These are phyloP conservation scores for Cephus pulcher DNA, from an alignment of 2,888 invertebrate species.

Conservation along the genomic window DNA sequence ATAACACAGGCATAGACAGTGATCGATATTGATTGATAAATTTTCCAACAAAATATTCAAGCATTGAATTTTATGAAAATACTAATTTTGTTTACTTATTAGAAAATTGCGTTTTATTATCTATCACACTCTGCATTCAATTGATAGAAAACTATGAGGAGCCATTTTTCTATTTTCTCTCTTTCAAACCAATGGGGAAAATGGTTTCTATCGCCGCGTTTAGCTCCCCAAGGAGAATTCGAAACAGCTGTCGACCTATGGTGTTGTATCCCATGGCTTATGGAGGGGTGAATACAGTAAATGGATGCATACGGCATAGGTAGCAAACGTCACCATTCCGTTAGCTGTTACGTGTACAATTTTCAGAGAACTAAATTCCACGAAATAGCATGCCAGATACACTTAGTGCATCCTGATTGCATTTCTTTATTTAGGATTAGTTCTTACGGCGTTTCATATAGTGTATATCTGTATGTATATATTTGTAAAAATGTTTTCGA, in stretches of 20 bases:
- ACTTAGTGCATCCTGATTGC: slow-evolving; percentile 25
- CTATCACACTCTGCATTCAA: background rate
- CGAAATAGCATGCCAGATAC: slow-evolving; percentile 20
- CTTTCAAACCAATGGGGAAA: background rate
- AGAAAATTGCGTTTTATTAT: background rate
- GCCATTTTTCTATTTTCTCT: background rate
- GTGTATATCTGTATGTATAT: background rate
- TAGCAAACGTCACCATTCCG: background rate
- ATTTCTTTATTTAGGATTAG: slow-evolving; percentile 3
- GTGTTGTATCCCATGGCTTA: slow-evolving; percentile 12
- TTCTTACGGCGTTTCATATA: background rate
- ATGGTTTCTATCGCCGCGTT: slow-evolving; percentile 14
- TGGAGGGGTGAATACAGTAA: background rate
- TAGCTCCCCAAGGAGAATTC: slow-evolving; percentile 41
- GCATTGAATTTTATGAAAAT: background rate
- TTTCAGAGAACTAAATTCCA: background rate
- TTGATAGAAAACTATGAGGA: background rate
- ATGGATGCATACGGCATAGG: background rate
- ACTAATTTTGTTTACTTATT: background rate
- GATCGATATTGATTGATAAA: background rate
- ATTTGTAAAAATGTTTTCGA: background rate
- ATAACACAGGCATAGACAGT: background rate
- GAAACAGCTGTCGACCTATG: slow-evolving; percentile 46
- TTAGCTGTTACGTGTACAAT: background rate
- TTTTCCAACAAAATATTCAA: background rate